A percentile compares a stretch with the other conserved stretches of the same genome.
These are phyloP conservation scores for Noctua comes DNA, from an alignment of 2,888 invertebrate genomes.

Conservation along the genomic window DNA sequence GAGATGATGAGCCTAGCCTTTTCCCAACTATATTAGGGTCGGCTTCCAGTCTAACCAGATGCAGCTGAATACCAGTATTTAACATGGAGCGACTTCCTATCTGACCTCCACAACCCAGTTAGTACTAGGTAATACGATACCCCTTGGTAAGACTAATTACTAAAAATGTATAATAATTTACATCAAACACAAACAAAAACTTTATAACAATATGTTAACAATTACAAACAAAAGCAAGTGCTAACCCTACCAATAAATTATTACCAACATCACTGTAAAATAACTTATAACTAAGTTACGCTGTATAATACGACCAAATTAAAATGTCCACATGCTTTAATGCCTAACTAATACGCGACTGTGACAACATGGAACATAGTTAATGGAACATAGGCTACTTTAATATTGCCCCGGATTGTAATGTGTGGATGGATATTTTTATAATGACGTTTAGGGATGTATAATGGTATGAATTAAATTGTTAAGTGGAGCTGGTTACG, in stretches of 20 bases:
- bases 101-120: too few relatives aligned
- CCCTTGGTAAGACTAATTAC: too few relatives aligned
- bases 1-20: too few relatives aligned
- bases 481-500: background rate
- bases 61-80: too few relatives aligned
- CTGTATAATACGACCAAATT: constrained; percentile 46
- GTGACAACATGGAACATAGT: constrained; percentile 38
- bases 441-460: constrained; percentile 45
- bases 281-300: constrained; percentile 49
- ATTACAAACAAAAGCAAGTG: constrained; percentile 28
- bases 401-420: constrained; percentile 52
- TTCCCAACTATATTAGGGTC: too few relatives aligned
- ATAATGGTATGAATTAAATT: constrained; percentile 32
- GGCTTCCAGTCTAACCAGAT: too few relatives aligned
- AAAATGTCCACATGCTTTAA: constrained; percentile 44
- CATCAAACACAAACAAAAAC: constrained; percentile 5
- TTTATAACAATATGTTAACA: background rate
- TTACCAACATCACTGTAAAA: constrained; percentile 26
- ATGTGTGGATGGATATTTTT: constrained; percentile 55
- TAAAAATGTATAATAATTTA: too few relatives aligned
- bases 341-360: constrained; percentile 43
- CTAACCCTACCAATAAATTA: constrained; percentile 26
- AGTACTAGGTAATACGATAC: too few relatives aligned
- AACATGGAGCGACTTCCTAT: too few relatives aligned
- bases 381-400: constrained; percentile 56